Evolutionary conservation across 1,140 invertebrate species (phyloP).

Genomic region (Thrips palmi): DNA sequence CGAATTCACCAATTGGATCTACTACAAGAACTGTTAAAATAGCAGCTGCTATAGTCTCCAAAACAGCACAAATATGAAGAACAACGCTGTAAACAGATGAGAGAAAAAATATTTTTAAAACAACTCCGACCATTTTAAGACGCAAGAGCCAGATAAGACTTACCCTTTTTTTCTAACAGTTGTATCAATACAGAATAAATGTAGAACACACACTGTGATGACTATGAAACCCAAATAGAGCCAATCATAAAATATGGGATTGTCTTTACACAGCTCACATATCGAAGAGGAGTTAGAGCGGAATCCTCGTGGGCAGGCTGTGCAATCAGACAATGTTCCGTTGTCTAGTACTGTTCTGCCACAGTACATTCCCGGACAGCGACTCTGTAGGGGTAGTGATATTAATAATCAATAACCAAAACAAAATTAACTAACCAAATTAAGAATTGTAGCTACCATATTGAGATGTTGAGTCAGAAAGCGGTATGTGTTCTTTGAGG

Average conservation of each 20-base stretch:
- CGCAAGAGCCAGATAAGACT: conserved; percentile 13
- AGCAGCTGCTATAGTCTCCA: conserved; percentile 57
- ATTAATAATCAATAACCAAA: too few species aligned
- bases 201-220: conserved; percentile 61
- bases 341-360: conserved; percentile 43
- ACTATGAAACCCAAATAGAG: conserved; percentile 88
- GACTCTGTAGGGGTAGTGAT: too few species aligned
- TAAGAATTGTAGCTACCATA: too few species aligned
- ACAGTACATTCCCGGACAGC: conserved; percentile 81
- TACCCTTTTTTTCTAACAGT: conserved; percentile 55
- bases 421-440: too few species aligned
- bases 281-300: conserved; percentile 40
- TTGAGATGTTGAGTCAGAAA: too few species aligned
- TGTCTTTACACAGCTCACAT: conserved; percentile 58
- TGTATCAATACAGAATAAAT: conserved; percentile 81
- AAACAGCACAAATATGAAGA: conserved; percentile 55
- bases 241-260: conserved; percentile 77
- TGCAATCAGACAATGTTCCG: conserved; percentile 56
- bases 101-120: too few species aligned
- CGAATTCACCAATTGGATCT: conserved; percentile 55
- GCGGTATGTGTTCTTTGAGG: too few species aligned
- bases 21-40: conserved; percentile 53
- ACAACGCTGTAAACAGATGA: not conserved
- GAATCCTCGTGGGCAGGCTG: conserved; percentile 71
- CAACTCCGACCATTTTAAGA: too few species aligned